Evolutionary conservation across 2,888 invertebrate genomes (phyloP), one percentile per base, ranked within the genome.

Genomic region (Ferrisia virgata): DNA sequence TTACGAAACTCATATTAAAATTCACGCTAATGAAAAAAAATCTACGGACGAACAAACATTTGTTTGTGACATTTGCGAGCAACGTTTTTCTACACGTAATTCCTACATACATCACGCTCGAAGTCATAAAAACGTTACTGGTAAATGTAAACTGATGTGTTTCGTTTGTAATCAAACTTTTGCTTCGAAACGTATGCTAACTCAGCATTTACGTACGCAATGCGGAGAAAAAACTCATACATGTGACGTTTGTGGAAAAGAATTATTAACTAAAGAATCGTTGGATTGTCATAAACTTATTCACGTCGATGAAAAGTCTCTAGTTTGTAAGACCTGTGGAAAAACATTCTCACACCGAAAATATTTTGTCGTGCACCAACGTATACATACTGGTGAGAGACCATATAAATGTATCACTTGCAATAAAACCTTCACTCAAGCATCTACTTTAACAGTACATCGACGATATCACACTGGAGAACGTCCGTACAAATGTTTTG

Each of bases 381-480:
- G 86, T 43, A 86, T 86, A 43, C 86, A 86, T 39, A 86, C 86
- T 2, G 86, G 86, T n/a, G 85, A 86, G 13, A 43, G 86, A 69
- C 86, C 86, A 6, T 86, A 85, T 22, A 85, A 85, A 81, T 86
- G 86, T 31, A 85, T 85, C 18, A 53, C 85, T 28, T 86, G 86
- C 64, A 84, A 83, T 0, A 86, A 86, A 84, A 85, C 85, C 0
- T 86, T 86, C 40, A 86, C 86, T 18, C 86, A 86, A 28, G 85
- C 85, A 18, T 85, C 85, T 1, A 84, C 86, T 9, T 39, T 86
- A 11, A 83, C 85, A 11, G 85, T 85, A 22, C 86, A 86, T 72
- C 85, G 85, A 25, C 85, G 86, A 22, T 85, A 85, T 81, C 86
- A 86, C 18, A 86, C 86, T 0, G 86, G 86, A n/a, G 86, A 86